Evolutionary conservation across 1,140 invertebrate genomes (phyloP).

Genomic region (Chlorops oryzae): DNA sequence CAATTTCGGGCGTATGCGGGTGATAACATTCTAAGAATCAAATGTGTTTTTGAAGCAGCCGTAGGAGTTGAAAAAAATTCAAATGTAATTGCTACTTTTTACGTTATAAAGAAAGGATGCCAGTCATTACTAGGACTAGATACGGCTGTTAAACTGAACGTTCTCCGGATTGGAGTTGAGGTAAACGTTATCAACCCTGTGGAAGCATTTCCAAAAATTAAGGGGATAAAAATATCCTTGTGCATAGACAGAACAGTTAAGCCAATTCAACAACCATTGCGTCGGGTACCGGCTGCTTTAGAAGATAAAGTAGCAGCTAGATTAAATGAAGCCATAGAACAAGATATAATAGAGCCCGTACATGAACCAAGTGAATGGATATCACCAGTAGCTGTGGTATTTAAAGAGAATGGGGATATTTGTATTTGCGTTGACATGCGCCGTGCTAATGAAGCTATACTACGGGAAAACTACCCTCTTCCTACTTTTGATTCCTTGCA

Average conservation of each 20-base stretch:
- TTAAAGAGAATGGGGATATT: conserved; percentile 34
- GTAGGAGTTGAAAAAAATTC: not conserved
- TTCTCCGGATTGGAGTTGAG: not conserved
- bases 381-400: conserved; percentile 36
- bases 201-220: not conserved
- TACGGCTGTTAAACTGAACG: not conserved
- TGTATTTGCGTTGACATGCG: conserved; percentile 46
- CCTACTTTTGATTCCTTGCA: conserved; percentile 36
- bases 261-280: conserved; percentile 8
- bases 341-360: no score
- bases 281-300: not conserved
- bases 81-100: not conserved
- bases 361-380: conserved; percentile 31
- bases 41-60: no score
- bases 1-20: not conserved
- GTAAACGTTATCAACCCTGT: no score
- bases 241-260: conserved; percentile 5
- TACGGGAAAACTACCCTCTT: conserved; percentile 37
- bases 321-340: not conserved
- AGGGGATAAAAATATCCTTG: conserved; percentile 2
- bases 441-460: conserved; percentile 39
- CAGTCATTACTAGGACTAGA: conserved; percentile 1
- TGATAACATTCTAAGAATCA: no score
- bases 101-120: not conserved
- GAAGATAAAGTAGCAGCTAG: not conserved